Evolutionary conservation across 2,113 vertebrate genomes (phyloP).

Genomic region (Eclectus roratus): DNA sequence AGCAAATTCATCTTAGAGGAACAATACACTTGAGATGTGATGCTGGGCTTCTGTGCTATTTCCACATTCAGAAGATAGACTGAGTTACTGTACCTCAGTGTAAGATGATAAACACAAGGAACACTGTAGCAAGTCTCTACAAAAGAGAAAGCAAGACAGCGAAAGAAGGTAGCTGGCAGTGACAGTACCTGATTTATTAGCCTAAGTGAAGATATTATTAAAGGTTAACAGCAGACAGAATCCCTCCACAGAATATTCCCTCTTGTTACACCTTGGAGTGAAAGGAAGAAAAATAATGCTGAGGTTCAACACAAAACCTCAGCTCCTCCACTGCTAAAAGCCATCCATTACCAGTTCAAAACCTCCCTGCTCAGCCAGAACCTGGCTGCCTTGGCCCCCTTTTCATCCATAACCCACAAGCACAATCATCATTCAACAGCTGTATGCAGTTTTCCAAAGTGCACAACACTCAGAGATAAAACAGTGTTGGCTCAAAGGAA

Average conservation of each 20-base stretch:
- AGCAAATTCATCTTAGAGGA: background rate
- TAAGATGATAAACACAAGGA: background rate
- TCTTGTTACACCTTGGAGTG: background rate
- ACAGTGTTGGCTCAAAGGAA: background rate
- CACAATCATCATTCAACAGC: background rate
- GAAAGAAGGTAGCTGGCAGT: background rate
- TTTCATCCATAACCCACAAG: background rate
- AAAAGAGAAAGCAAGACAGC: background rate
- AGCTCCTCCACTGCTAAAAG: background rate
- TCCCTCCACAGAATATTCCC: background rate
- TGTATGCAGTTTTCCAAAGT: background rate
- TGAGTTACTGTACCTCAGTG: background rate
- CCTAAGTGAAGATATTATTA: background rate
- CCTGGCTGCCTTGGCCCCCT: rapidly evolving
- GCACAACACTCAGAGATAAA: background rate
- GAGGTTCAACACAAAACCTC: background rate
- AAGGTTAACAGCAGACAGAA: background rate
- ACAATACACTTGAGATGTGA: background rate
- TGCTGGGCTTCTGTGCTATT: background rate
- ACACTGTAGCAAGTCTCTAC: background rate
- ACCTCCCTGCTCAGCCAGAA: background rate
- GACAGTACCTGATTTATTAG: background rate
- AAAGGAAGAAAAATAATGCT: background rate
- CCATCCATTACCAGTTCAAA: background rate
- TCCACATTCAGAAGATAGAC: background rate